Conservation (phyloP, 2,113 vertebrate genomes). For the Aepyceros melampus region DNA sequence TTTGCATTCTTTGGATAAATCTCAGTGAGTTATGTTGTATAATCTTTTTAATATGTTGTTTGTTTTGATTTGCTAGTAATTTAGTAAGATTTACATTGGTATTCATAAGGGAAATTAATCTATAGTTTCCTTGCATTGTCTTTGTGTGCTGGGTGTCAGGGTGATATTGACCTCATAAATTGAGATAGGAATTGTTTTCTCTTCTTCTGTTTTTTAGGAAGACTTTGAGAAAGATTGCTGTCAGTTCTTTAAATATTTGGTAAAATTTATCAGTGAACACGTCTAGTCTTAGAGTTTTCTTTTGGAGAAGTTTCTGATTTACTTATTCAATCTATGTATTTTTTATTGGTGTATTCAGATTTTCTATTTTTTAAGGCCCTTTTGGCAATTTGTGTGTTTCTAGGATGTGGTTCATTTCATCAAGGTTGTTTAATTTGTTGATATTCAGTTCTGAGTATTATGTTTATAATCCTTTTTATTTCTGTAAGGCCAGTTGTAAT, state of each 20-base stretch:
- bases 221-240: background rate
- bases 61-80: background rate
- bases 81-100: background rate
- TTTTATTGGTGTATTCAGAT: background rate
- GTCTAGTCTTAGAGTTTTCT: background rate
- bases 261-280: background rate
- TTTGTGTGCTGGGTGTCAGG: background rate
- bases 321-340: background rate
- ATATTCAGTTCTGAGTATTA: background rate
- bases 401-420: background rate
- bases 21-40: background rate
- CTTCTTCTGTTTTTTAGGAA: background rate
- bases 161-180: background rate
- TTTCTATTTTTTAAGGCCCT: background rate
- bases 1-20: background rate
- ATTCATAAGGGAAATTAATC: background rate
- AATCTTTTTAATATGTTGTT: background rate
- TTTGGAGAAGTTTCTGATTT: background rate
- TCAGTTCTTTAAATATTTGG: background rate
- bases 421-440: background rate
- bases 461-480: background rate
- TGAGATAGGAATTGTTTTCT: background rate
- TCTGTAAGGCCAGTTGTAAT: background rate
- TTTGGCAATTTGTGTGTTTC: background rate
- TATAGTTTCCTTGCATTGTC: background rate